Evolutionary conservation across 1,140 invertebrate species (phyloP), one percentile per base, ranked within the genome.

Genomic region (Berghia stephanieae): DNA sequence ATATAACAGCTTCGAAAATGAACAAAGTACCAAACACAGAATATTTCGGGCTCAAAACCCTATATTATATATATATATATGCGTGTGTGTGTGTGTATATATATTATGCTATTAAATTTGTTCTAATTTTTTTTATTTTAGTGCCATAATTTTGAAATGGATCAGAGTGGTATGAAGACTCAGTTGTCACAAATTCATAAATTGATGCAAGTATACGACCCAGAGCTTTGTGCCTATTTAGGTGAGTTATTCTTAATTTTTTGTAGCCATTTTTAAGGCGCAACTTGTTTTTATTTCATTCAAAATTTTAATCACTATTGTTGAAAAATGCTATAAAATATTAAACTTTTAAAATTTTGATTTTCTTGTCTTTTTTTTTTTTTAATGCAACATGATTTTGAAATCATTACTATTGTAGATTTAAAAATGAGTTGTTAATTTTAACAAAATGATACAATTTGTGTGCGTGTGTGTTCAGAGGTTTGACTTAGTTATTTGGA

Each of bases 131-230:
- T 72, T 82, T 72, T 27, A 75, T 77, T 84, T 77, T 86, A 96
- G 95, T 92, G 93, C 83, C 91, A 92, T n/a, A 99, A 99, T 91
- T 99, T 99, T 91, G 96, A 98, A 86, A 94, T 98, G 90, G 96
- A 98, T 90, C 97, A 99, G 89, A 93, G 94, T n/a, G 95, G 96
- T 36, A 99, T 99, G 94, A 99, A 98, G 90, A 92, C 92, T 43
- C 98, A 99, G 89, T 90, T 99, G 57, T 91, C 92, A 43, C 94
- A 98, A 85, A 90, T 99, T 42, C 93, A 96, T 81, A 93, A 93
- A 60, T 89, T 99, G 44, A 86, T 99, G 8, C 91, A 92, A 81
- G 93, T 96, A 81, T 92, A 94, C 34, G 95, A 96, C 86, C 96
- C 96, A 0, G 92, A 94, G 71, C 91, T 99, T 40, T 94, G 94